Evolutionary conservation across 2,888 invertebrate genomes (phyloP).

Genomic region (Smittia sp.): DNA sequence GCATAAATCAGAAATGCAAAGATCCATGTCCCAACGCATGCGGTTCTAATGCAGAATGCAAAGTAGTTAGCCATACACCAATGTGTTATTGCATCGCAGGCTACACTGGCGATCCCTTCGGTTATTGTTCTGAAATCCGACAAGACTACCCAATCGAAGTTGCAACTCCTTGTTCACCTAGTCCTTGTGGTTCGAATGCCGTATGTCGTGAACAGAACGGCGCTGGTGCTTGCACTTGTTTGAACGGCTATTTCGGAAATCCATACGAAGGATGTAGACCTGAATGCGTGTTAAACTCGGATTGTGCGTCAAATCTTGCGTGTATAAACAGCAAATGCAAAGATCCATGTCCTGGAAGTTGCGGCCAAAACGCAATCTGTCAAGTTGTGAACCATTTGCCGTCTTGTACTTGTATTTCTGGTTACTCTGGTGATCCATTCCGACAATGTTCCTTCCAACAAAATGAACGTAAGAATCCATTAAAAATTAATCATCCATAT

Average conservation of each 20-base stretch:
- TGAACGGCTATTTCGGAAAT: conserved; percentile 70
- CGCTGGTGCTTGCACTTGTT: conserved; percentile 68
- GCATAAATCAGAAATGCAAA: conserved; percentile 74
- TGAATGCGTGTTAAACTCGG: conserved; percentile 69
- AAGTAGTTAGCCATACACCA: conserved; percentile 77
- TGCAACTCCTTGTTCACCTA: conserved; percentile 60
- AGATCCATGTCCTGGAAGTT: conserved; percentile 79
- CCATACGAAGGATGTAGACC: conserved; percentile 75
- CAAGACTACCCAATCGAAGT: conserved; percentile 64
- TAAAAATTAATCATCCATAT: conserved; percentile 44
- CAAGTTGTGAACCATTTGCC: conserved; percentile 69
- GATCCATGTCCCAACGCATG: conserved; percentile 84
- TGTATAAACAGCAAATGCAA: conserved; percentile 79
- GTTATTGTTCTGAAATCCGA: conserved; percentile 60
- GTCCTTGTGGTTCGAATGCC: conserved; percentile 78
- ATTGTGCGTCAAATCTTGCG: conserved; percentile 71
- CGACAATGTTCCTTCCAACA: conserved; percentile 58
- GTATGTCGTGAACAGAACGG: conserved; percentile 64
- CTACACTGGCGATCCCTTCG: conserved; percentile 77
- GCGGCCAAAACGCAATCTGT: conserved; percentile 79
- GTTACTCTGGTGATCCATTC: conserved; percentile 76
- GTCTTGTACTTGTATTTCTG: conserved; percentile 62
- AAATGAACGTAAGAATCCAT: conserved; percentile 55
- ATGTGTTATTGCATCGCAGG: conserved; percentile 75
- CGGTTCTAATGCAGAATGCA: conserved; percentile 78